These are phyloP conservation scores for Zaprionus obscuricornis DNA, from an alignment of 2,888 invertebrate species.

Conservation along the genomic window DNA sequence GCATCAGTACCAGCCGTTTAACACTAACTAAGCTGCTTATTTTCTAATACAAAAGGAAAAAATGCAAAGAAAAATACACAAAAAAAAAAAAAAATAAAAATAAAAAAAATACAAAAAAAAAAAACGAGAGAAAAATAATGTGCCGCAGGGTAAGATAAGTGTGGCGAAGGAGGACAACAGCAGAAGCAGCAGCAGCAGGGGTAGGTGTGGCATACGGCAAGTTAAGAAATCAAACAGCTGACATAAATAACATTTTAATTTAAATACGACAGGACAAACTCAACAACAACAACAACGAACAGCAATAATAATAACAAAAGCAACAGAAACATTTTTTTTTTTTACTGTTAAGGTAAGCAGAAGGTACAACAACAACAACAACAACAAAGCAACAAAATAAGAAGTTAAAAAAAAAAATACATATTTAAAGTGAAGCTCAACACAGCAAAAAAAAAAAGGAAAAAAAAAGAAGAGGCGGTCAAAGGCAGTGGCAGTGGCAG, in stretches of 20 bases:
- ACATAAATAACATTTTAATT: conserved; percentile 78
- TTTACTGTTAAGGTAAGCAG: conserved; percentile 73
- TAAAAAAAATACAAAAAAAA: conserved; percentile 21
- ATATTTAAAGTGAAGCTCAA: conserved; percentile 68
- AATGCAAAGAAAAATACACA: conserved; percentile 20
- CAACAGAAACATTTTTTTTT: conserved; percentile 56
- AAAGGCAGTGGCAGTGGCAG: no score
- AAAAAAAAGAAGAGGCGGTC: background rate
- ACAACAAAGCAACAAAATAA: conserved; percentile 25
- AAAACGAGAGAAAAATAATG: conserved; percentile 32
- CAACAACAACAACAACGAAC: conserved; percentile 33
- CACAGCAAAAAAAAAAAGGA: background rate
- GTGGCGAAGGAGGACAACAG: conserved; percentile 9
- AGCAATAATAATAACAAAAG: conserved; percentile 28
- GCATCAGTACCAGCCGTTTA: conserved; percentile 66
- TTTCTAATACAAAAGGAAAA: conserved; percentile 55
- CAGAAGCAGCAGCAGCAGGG: background rate
- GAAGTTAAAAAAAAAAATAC: conserved; percentile 44
- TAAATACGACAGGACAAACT: conserved; percentile 72
- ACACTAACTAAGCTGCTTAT: conserved; percentile 73
- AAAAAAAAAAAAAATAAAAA: conserved; percentile 37
- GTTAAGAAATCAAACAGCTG: conserved; percentile 77
- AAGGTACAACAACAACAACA: conserved; percentile 50
- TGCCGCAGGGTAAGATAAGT: conserved; percentile 46
- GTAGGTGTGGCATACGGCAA: conserved; percentile 40